Percentiles rank a stretch among this genome's conserved stretches.
phyloP scores from a whole-genome alignment of 2,113 vertebrate genomes.

The Romanogobio albipinnatus region DNA sequence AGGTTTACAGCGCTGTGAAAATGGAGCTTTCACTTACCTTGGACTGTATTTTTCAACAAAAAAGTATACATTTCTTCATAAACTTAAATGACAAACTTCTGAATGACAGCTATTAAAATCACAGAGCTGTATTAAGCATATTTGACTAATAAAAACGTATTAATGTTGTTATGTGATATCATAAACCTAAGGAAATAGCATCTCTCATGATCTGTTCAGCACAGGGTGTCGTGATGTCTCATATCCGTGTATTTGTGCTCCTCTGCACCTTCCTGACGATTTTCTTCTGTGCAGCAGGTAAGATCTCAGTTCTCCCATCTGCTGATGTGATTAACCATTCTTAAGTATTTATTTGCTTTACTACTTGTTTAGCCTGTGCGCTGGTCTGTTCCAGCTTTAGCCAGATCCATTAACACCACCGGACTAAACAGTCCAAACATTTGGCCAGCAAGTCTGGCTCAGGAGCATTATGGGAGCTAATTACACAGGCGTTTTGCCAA shows the following conservation, averaged over 20 bases:
- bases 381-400: constrained; percentile 2
- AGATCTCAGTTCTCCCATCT: neutral
- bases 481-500: neutral
- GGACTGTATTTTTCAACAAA: too few species aligned
- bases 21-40: too few species aligned
- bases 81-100: too few species aligned
- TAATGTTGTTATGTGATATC: neutral
- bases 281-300: constrained; percentile 49
- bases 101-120: too few species aligned
- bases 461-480: neutral
- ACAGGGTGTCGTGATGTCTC: constrained; percentile 41
- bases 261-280: constrained; percentile 38
- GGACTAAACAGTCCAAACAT: neutral
- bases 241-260: neutral
- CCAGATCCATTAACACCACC: constrained; percentile 5
- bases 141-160: neutral
- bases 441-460: neutral
- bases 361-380: neutral
- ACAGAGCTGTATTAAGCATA: neutral
- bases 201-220: neutral
- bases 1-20: too few species aligned
- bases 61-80: too few species aligned
- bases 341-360: neutral
- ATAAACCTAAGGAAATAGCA: neutral
- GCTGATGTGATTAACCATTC: neutral